Evolutionary conservation across 1,140 invertebrate genomes (phyloP).

Genomic region (Pinna nobilis): DNA sequence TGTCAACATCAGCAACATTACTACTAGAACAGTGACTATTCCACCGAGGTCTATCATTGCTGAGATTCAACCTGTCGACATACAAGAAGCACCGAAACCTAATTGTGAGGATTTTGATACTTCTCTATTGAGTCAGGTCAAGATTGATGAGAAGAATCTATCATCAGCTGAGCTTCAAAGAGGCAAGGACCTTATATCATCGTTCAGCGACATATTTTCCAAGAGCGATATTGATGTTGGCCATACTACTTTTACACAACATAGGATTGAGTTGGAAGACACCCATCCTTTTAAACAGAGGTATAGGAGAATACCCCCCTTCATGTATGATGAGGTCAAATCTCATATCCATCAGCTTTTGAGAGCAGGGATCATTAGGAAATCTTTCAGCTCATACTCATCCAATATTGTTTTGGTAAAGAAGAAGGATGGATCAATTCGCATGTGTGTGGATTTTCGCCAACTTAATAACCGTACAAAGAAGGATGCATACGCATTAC

Average conservation of each 20-base stretch:
- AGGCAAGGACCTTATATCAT: background rate
- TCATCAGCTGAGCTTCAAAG: background rate
- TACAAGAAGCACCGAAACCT: background rate
- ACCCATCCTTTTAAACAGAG: conserved; percentile 7
- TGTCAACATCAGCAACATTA: conserved; percentile 13
- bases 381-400: conserved; percentile 8
- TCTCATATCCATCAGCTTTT: conserved; percentile 14
- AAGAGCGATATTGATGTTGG: conserved; percentile 24
- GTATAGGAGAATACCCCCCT: conserved; percentile 21
- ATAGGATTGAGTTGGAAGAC: conserved; percentile 18
- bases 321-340: conserved; percentile 16
- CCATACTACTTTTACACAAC: conserved; percentile 2
- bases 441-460: conserved; percentile 75
- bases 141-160: background rate
- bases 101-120: no score
- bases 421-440: conserved; percentile 54
- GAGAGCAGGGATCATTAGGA: conserved; percentile 18
- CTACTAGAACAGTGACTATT: conserved; percentile 19
- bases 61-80: conserved; percentile 23
- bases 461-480: conserved; percentile 74
- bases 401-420: conserved; percentile 25
- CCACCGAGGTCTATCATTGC: conserved; percentile 10
- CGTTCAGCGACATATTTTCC: conserved; percentile 17
- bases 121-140: background rate
- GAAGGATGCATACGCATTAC: conserved; percentile 76